These are phyloP conservation scores for Julus scanicus DNA, from an alignment of 2,888 invertebrate species.

Conservation along the genomic window DNA sequence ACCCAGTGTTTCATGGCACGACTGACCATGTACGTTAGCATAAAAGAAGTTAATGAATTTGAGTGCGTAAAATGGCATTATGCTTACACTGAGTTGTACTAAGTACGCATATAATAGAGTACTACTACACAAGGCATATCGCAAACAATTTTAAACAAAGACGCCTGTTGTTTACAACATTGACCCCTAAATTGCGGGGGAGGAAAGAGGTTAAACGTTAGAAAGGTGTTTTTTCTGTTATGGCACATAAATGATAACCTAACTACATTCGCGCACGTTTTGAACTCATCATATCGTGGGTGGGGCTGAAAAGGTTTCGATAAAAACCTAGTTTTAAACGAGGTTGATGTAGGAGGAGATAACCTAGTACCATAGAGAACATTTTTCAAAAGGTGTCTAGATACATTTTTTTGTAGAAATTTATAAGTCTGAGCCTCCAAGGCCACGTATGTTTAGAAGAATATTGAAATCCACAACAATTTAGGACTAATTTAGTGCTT, in stretches of 20 bases:
- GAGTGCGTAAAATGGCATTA: too few species aligned
- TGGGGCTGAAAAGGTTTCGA: neutral
- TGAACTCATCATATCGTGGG: slow-evolving; percentile 36
- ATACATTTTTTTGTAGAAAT: too few species aligned
- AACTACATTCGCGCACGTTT: neutral
- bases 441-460: too few species aligned
- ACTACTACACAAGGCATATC: neutral
- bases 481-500: too few species aligned
- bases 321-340: slow-evolving; percentile 31
- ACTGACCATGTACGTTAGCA: too few species aligned
- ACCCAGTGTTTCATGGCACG: neutral
- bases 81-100: too few species aligned
- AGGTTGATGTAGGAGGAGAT: neutral
- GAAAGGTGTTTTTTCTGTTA: neutral
- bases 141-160: neutral
- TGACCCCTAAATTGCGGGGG: slow-evolving; percentile 39
- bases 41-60: too few species aligned
- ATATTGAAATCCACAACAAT: too few species aligned
- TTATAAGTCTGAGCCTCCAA: too few species aligned
- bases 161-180: neutral
- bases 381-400: neutral
- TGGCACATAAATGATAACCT: neutral
- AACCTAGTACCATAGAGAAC: slow-evolving; percentile 32
- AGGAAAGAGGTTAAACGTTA: neutral
- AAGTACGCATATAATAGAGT: too few species aligned